Conservation (phyloP, 2,797 vertebrate species). For the Botia almorhae region DNA sequence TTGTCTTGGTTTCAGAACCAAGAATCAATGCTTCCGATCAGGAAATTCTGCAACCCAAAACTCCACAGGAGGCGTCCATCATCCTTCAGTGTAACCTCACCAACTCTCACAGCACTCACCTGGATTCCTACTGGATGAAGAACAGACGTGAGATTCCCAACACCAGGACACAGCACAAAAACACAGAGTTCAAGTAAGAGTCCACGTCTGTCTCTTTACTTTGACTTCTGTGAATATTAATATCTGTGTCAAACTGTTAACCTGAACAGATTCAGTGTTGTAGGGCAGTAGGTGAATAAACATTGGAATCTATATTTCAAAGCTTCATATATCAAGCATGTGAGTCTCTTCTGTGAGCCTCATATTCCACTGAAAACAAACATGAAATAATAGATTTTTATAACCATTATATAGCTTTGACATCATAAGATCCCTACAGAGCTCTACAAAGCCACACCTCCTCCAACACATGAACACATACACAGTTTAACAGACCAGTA, state of each 20-base stretch:
- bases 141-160: slow-evolving; percentile 87
- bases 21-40: slow-evolving; percentile 91
- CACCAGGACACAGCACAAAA: slow-evolving; percentile 78
- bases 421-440: too few relatives aligned
- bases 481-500: too few relatives aligned
- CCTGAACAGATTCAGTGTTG: too few relatives aligned
- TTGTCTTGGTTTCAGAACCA: slow-evolving; percentile 89
- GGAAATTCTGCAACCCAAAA: slow-evolving; percentile 76
- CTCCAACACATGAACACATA: too few relatives aligned
- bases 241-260: too few relatives aligned
- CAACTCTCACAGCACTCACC: slow-evolving; percentile 81
- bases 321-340: too few relatives aligned
- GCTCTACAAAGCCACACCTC: too few relatives aligned
- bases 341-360: neutral
- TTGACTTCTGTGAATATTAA: neutral
- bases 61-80: slow-evolving; percentile 66
- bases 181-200: slow-evolving; percentile 85
- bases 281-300: too few relatives aligned
- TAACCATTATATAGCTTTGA: too few relatives aligned
- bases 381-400: too few relatives aligned
- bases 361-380: too few relatives aligned
- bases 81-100: slow-evolving; percentile 93
- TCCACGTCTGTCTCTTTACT: slow-evolving; percentile 55
- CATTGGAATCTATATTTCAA: too few relatives aligned
- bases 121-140: slow-evolving; percentile 93